Evolutionary conservation across 2,888 invertebrate species (phyloP), one percentile per base, ranked within the genome.

Genomic region (Xanthia icteritia): DNA sequence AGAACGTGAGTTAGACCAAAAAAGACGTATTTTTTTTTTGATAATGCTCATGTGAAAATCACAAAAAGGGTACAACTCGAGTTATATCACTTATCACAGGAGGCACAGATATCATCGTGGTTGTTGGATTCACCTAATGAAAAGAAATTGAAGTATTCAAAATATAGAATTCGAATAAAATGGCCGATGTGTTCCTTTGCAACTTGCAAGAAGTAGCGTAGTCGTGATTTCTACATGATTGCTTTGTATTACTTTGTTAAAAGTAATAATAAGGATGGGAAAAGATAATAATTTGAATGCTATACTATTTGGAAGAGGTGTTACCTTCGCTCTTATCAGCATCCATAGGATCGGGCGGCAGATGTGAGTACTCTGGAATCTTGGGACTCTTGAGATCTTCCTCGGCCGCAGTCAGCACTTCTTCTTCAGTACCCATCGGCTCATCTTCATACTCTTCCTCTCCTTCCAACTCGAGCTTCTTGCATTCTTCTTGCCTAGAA

Each of bases 281-380:
- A 48, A 51, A 51, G 15, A 51, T 36, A 36, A 36, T 61, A 36
- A 9, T 36, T 61, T 36, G 9, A 20, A 61, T 61, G 17, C 27
- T 58, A 17, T 27, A 58, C 58, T 58, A 58, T 27, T 58, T 17
- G 31, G 60, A 17, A 31, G 8, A 3, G 13, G n/a, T 27, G 27
- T 9, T 36, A 85, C 84, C 84, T 56, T 89, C 86, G 65, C 73
- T 86, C 48, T 89, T 89, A 5, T 91, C 91, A 3, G 77, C 82
- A 6, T 92, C 92, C 27, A 89, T 88, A 9, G 96, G 96, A 85
- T 96, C 96, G 0, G 96, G 96, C 11, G 96, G 96, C 39, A 96
- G 86, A 76, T 96, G 96, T 0, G 96, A 90, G 89, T 95, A 96
- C 71, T 96, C 96, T 1, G 95, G 94, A 27, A 95, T 91, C 80